Percentiles rank a stretch among this genome's conserved stretches.
phyloP scores from a whole-genome alignment of 2,113 vertebrate species.

The Sorex araneus region DNA sequence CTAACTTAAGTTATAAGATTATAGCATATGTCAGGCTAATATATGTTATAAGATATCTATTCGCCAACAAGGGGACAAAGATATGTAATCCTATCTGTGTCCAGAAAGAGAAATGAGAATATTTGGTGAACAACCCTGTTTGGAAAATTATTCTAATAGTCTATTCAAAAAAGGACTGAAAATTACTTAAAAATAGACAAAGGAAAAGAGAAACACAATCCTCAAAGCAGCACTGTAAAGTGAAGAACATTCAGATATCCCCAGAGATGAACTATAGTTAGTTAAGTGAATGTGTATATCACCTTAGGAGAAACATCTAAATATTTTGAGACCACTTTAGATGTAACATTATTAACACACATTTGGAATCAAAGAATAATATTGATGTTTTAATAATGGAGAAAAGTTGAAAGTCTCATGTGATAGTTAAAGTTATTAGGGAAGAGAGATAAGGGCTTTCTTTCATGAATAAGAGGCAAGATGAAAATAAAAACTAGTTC shows the following conservation, averaged over 20 bases:
- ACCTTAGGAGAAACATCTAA: background rate
- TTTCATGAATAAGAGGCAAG: background rate
- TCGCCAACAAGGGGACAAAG: background rate
- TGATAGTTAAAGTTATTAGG: conserved; percentile 28
- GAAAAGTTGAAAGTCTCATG: background rate
- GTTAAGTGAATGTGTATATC: background rate
- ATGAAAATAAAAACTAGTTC: background rate
- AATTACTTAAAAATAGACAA: background rate
- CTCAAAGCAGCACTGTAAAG: conserved; percentile 5
- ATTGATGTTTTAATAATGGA: background rate
- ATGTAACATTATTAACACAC: conserved; percentile 17
- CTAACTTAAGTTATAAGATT: background rate
- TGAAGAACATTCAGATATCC: background rate
- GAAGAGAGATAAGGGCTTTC: background rate
- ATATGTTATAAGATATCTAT: background rate
- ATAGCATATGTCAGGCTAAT: background rate
- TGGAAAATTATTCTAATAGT: background rate
- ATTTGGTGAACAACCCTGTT: background rate
- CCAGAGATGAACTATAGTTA: background rate
- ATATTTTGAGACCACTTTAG: background rate
- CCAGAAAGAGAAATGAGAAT: background rate
- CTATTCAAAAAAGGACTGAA: conserved; percentile 14
- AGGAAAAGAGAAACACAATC: background rate
- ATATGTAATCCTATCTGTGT: background rate
- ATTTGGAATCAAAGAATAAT: conserved; percentile 37